Conservation (phyloP, 2,797 vertebrate species). For the Lacerta agilis region DNA sequence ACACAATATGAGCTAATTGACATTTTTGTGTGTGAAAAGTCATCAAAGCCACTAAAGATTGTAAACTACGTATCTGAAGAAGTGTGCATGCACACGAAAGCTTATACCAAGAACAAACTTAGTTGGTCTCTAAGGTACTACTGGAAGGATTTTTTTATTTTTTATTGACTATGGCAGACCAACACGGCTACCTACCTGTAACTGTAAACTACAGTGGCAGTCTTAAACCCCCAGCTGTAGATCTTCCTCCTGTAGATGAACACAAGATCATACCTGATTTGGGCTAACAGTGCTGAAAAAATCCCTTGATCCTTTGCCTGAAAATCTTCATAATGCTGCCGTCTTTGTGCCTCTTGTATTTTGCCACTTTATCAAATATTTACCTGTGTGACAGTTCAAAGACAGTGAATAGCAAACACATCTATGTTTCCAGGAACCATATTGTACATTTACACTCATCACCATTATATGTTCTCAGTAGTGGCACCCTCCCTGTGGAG, state of each 20-base stretch:
- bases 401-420: not conserved
- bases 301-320: conserved; percentile 15
- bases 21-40: not conserved
- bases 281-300: not conserved
- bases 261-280: not conserved
- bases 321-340: not conserved
- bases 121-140: too few species aligned
- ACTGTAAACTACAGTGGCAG: not conserved
- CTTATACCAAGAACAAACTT: too few species aligned
- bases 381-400: not conserved
- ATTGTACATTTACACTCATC: not conserved
- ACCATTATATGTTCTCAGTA: not conserved
- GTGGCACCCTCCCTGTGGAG: too few species aligned
- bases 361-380: not conserved
- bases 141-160: too few species aligned
- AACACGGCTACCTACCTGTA: too few species aligned
- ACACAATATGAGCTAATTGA: not conserved
- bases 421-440: not conserved
- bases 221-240: not conserved
- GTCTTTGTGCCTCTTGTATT: not conserved
- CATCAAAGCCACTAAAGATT: not conserved
- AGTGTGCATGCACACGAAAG: too few species aligned
- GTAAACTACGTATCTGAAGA: too few species aligned
- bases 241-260: not conserved
- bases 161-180: too few species aligned